These are phyloP conservation scores for Hippopotamyrus pictus DNA, from an alignment of 2,797 vertebrate genomes.

Conservation along the genomic window DNA sequence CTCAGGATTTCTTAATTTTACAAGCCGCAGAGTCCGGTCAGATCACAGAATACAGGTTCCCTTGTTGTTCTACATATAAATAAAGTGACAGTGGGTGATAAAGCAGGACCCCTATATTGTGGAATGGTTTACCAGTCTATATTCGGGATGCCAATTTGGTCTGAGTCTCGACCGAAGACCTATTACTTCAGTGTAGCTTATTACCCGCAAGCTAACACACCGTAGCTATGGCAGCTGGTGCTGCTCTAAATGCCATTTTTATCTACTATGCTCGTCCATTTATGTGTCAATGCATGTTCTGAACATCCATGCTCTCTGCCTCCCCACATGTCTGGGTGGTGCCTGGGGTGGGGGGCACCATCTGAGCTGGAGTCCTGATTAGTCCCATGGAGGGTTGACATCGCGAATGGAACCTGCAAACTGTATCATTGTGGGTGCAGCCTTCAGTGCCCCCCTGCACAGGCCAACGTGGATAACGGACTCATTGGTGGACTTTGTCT, in stretches of 20 bases:
- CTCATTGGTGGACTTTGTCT: not conserved
- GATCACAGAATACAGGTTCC: not conserved
- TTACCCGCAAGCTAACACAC: not conserved
- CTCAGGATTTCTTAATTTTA: constrained; percentile 6
- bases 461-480: not conserved
- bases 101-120: not conserved
- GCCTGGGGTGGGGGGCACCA: no score
- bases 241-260: not conserved
- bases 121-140: not conserved
- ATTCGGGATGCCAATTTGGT: not conserved
- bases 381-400: no score
- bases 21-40: not conserved
- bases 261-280: not conserved
- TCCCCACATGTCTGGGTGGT: no score
- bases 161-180: not conserved
- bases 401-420: no score
- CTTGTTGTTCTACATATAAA: not conserved
- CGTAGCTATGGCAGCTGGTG: not conserved
- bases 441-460: not conserved
- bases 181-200: not conserved
- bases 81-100: not conserved
- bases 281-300: not conserved
- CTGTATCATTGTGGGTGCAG: no score
- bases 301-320: no score
- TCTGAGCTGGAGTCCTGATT: no score